Base-by-base conservation (phyloP, 2,113 vertebrate species). In the Muscicapa adusta region DNA sequence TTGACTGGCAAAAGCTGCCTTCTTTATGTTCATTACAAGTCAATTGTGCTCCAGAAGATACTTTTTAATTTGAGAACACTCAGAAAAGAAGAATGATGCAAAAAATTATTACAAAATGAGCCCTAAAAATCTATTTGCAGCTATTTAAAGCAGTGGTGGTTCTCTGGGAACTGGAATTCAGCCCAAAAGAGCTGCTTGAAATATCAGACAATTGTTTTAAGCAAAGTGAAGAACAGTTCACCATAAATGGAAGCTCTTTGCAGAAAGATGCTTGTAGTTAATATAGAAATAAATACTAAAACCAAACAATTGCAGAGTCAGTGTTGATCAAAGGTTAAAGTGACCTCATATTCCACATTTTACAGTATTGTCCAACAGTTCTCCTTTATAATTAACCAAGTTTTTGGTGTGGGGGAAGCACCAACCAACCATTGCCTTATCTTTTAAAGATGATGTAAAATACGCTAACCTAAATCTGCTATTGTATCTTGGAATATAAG, bases 401-500 rank as follows among this genome's bases (percentile, higher is more conserved):
- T 29, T 65, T 48, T 57, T 74, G 19, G 29, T 40, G 3, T 36
- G 2, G 4, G 2, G 34, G 10, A 36, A 76, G 53, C 70, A n/a
- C n/a, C n/a, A 83, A 73, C 9, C 18, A 78, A 19, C 54, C 50
- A 63, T 48, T 72, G 57, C 74, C 89, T 91, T 62, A 96, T 91
- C 82, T 95, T 96, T 96, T 96, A 77, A 95, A 97, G 97, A 91
- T 89, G 12, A 92, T 93, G 76, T 95, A 93, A 93, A 93, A 95
- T 94, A 82, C 57, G 36, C 70, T 96, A 95, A 94, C 71, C 72
- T 93, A 90, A 94, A 96, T 85, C 85, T 97, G 92, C 91, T 89
- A 2, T 96, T 97, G 91, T 92, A 92, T 94, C 94, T 97, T 96
- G 91, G 92, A 97, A 97, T 83, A 91, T 95, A 95, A 97, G 89